Conservation (phyloP, 2,888 invertebrate species). For the Meiosimyza decipiens region DNA sequence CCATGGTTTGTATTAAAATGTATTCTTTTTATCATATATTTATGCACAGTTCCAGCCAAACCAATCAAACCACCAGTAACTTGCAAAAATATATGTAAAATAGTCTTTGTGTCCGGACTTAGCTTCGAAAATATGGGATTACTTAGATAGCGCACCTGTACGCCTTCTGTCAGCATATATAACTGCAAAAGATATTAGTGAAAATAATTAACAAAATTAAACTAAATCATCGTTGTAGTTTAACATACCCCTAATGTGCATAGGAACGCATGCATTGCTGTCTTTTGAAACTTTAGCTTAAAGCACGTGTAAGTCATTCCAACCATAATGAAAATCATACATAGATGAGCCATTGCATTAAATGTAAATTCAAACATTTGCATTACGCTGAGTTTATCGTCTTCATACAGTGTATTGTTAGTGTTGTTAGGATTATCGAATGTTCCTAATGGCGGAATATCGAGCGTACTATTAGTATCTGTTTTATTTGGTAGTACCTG, state of each 20-base stretch:
- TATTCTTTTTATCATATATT: conserved; percentile 52
- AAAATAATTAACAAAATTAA: too few relatives aligned
- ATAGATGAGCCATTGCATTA: conserved; percentile 47
- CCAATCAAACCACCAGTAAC: conserved; percentile 56
- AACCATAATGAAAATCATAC: conserved; percentile 48
- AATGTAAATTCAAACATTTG: conserved; percentile 31
- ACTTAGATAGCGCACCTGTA: conserved; percentile 58
- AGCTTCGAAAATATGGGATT: conserved; percentile 44
- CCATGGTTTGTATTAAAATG: conserved; percentile 60
- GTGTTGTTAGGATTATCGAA: conserved; percentile 2
- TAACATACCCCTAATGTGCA: conserved; percentile 62
- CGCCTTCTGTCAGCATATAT: conserved; percentile 58
- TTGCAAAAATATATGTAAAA: conserved; percentile 55
- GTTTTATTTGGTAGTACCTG: too few relatives aligned
- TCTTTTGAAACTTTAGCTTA: conserved; percentile 57
- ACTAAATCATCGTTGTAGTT: neutral
- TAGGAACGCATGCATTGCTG: conserved; percentile 62
- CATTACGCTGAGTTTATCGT: neutral
- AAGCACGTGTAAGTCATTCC: conserved; percentile 54
- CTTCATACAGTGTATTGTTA: neutral
- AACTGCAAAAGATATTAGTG: conserved; percentile 49
- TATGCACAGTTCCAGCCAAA: conserved; percentile 55
- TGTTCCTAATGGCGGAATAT: too few relatives aligned
- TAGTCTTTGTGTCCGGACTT: conserved; percentile 47
- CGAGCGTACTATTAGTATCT: neutral